These are phyloP conservation scores for Loripinus fragilis DNA, from an alignment of 2,888 invertebrate genomes.

Conservation along the genomic window DNA sequence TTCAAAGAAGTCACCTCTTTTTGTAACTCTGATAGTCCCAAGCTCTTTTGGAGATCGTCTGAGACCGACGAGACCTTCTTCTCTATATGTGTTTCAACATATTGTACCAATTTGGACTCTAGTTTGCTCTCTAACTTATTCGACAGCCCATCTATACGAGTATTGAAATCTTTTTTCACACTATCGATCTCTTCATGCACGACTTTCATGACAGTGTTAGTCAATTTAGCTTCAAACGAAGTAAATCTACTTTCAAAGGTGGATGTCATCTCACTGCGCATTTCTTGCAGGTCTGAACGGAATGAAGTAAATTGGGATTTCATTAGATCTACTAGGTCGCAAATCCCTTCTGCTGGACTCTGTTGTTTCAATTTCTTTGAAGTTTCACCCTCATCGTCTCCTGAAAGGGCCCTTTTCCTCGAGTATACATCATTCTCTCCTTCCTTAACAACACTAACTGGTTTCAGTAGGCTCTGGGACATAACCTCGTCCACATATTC, in stretches of 20 bases:
- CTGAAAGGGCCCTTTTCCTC: background rate
- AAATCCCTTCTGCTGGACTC: background rate
- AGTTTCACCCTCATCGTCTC: background rate
- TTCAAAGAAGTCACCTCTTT: background rate
- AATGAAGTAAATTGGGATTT: slow-evolving; percentile 7
- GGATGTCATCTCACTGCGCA: background rate
- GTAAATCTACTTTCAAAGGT: background rate
- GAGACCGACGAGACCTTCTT: background rate
- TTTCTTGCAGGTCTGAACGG: background rate
- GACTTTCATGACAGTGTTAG: background rate
- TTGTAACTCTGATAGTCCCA: background rate
- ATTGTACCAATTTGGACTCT: background rate
- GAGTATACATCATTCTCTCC: background rate
- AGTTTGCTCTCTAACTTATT: background rate
- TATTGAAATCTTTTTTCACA: background rate
- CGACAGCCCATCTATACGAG: background rate
- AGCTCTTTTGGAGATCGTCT: background rate
- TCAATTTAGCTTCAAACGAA: background rate
- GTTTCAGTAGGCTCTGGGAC: background rate
- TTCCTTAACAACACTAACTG: background rate
- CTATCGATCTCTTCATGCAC: slow-evolving; percentile 2
- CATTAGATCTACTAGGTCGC: background rate
- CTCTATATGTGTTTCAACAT: background rate
- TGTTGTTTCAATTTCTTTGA: background rate
- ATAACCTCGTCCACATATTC: background rate